phyloP scores from a whole-genome alignment of 2,888 invertebrate species.

The Cotesia congregata region DNA sequence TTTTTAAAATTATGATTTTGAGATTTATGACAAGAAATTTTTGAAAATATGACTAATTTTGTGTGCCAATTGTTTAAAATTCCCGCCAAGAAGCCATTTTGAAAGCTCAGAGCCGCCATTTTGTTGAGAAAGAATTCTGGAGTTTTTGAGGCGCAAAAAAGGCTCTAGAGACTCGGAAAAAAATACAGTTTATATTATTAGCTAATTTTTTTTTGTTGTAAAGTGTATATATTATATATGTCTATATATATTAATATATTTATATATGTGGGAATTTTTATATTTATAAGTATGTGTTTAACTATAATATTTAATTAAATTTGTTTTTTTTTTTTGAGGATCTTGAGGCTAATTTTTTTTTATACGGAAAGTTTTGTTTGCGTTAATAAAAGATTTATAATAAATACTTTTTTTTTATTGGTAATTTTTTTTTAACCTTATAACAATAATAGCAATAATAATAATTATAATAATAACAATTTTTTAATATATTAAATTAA shows the following conservation, averaged over 20 bases:
- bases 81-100: no score
- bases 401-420: neutral
- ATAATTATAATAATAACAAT: no score
- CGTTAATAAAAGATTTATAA: neutral
- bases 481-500: no score
- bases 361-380: neutral
- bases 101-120: no score
- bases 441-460: no score
- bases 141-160: neutral
- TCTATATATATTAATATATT: neutral
- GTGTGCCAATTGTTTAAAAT: no score
- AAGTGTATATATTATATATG: neutral
- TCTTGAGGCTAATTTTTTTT: neutral
- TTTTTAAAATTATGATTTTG: no score
- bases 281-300: neutral
- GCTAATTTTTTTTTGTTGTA: neutral
- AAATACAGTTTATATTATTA: neutral
- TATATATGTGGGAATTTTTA: neutral
- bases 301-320: neutral
- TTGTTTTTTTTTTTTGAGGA: neutral
- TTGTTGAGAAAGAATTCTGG: no score
- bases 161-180: neutral
- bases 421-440: no score
- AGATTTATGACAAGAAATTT: no score
- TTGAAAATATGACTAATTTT: no score